phyloP scores from a whole-genome alignment of 2,888 invertebrate genomes.

The Zygaena filipendulae region DNA sequence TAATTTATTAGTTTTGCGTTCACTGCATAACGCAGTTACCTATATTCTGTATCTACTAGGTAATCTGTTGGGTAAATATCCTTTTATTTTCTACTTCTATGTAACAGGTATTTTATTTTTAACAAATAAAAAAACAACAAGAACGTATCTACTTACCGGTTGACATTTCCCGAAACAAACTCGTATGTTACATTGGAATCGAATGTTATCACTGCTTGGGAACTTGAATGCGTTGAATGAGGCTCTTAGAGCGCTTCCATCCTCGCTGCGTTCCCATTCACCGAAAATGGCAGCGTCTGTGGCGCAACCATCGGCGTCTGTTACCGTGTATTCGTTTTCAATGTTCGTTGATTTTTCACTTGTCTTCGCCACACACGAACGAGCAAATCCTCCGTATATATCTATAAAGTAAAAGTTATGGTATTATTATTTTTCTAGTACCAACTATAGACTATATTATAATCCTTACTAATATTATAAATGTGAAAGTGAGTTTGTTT shows the following conservation, averaged over 20 bases:
- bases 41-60: no score
- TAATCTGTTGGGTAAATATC: no score
- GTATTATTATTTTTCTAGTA: no score
- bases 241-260: constrained; percentile 85
- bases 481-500: no score
- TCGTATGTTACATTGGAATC: constrained; percentile 95
- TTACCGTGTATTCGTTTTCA: constrained; percentile 92
- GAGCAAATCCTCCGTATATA: constrained; percentile 93
- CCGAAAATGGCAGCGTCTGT: constrained; percentile 93
- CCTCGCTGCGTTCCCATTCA: constrained; percentile 91
- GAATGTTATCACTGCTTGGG: constrained; percentile 92
- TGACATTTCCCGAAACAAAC: constrained; percentile 96
- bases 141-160: constrained; percentile 72
- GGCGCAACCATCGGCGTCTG: constrained; percentile 94
- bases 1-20: no score
- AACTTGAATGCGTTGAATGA: constrained; percentile 95
- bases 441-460: background rate
- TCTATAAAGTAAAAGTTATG: constrained; percentile 56
- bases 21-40: no score
- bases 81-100: no score
- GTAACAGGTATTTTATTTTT: no score
- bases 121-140: no score
- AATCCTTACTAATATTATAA: no score
- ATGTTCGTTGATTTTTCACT: constrained; percentile 80
- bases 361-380: constrained; percentile 93